These are phyloP conservation scores for Dicyrtomina minuta DNA, from an alignment of 2,888 invertebrate species.

Conservation along the genomic window DNA sequence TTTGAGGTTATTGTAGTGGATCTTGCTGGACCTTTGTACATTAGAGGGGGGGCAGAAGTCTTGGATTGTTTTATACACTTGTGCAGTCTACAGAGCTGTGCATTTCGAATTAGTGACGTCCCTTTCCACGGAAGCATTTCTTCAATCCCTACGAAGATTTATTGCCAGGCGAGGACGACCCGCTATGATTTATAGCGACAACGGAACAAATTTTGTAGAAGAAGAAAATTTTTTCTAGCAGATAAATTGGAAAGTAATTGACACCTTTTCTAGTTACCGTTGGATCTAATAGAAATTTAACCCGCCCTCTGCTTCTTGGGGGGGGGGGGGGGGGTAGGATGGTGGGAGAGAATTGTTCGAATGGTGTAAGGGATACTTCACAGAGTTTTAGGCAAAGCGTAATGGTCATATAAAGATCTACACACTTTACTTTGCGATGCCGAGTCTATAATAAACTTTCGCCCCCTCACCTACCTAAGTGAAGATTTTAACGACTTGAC, in stretches of 20 bases:
- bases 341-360: background rate
- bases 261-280: background rate
- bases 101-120: conserved; percentile 56
- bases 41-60: conserved; percentile 55
- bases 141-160: conserved; percentile 55
- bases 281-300: conserved; percentile 4
- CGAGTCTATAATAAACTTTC: background rate
- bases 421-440: conserved; percentile 5
- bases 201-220: conserved; percentile 22
- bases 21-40: conserved; percentile 55
- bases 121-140: conserved; percentile 54
- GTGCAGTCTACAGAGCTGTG: conserved; percentile 56
- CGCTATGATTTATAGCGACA: conserved; percentile 46
- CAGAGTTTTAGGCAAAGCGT: no score
- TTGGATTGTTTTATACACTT: conserved; percentile 56
- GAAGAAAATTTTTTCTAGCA: conserved; percentile 3
- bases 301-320: conserved; percentile 3
- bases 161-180: conserved; percentile 55
- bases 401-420: no score
- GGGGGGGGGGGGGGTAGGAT: no score
- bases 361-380: no score
- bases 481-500: background rate
- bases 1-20: conserved; percentile 55
- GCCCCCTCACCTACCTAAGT: background rate
- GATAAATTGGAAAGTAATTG: background rate